phyloP scores from a whole-genome alignment of 2,797 vertebrate species.

The Scolopax bukidnonensis region DNA sequence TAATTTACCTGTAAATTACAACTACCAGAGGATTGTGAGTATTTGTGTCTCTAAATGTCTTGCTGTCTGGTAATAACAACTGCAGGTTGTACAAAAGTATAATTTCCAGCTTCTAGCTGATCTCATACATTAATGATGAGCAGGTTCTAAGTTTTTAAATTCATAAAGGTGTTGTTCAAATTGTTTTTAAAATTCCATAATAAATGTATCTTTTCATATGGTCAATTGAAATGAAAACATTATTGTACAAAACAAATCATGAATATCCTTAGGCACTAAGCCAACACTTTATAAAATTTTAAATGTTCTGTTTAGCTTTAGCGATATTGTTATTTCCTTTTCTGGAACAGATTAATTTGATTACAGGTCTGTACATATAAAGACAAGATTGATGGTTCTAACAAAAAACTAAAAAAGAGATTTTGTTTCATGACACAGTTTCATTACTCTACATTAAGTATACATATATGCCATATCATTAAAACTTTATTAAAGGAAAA shows the following conservation, averaged over 20 bases:
- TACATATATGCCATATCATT: background rate
- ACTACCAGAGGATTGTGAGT: conserved; percentile 6
- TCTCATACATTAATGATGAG: background rate
- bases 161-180: background rate
- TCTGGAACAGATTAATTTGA: background rate
- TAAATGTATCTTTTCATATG: background rate
- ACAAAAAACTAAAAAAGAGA: background rate
- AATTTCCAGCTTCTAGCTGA: background rate
- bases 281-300: background rate
- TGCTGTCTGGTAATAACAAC: background rate
- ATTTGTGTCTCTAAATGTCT: background rate
- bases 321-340: background rate
- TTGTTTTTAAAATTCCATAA: background rate
- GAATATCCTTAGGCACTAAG: background rate
- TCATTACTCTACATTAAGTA: background rate
- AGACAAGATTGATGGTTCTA: background rate
- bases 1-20: conserved; percentile 56
- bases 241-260: background rate
- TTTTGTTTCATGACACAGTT: background rate
- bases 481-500: background rate
- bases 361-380: background rate
- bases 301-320: background rate
- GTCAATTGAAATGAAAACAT: background rate
- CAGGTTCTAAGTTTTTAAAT: background rate
- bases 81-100: background rate